These are phyloP conservation scores for Drosophila kuntzei DNA, from an alignment of 2,888 invertebrate genomes.

Conservation along the genomic window DNA sequence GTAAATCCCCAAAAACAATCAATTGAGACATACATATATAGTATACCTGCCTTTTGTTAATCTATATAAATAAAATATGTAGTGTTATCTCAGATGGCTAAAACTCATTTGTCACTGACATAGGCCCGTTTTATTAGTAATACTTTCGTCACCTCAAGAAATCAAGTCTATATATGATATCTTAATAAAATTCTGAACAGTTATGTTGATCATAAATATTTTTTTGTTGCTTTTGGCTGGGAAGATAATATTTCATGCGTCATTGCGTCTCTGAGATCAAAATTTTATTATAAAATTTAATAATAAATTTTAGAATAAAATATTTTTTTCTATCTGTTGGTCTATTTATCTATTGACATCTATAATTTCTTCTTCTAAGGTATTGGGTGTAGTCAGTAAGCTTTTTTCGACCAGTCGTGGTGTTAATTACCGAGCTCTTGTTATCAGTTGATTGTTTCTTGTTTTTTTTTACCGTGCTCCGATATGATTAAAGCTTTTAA, in stretches of 20 bases:
- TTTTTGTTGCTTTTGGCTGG: neutral
- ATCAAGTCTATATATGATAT: constrained; percentile 4
- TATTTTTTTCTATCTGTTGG: too few relatives aligned
- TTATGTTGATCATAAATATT: constrained; percentile 10
- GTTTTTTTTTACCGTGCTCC: constrained; percentile 18
- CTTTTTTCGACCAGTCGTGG: constrained; percentile 22
- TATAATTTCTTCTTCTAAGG: neutral
- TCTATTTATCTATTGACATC: neutral
- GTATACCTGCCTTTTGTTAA: constrained; percentile 3
- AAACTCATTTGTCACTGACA: constrained; percentile 48
- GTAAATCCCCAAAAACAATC: constrained; percentile 44
- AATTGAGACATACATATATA: constrained; percentile 2
- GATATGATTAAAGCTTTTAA: constrained; percentile 75
- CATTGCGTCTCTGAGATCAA: neutral
- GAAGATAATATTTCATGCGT: neutral
- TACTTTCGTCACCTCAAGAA: constrained; percentile 21
- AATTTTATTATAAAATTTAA: too few relatives aligned
- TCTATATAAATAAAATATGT: constrained; percentile 5
- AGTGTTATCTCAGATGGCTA: constrained; percentile 22
- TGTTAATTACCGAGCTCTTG: constrained; percentile 53
- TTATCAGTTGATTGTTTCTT: constrained; percentile 56
- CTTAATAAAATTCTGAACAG: constrained; percentile 21
- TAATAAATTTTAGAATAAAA: too few relatives aligned
- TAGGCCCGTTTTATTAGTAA: constrained; percentile 9
- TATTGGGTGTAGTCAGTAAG: neutral